Evolutionary conservation across 2,797 vertebrate species (phyloP), one percentile per base, ranked within the genome.

Genomic region (Apodemus agrarius): DNA sequence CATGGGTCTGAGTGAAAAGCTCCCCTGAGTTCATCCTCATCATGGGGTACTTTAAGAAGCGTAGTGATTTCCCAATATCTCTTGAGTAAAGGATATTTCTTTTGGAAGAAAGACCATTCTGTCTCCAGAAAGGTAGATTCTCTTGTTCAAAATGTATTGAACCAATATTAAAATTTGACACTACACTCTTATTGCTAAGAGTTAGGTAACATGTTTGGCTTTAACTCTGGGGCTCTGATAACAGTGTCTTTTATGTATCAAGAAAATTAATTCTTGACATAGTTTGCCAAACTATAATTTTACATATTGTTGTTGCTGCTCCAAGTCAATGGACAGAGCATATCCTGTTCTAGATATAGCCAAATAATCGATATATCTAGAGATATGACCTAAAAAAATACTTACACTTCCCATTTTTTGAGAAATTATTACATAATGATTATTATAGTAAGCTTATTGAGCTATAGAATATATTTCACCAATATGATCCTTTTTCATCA

Each of bases 351-450:
- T 24, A 61, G 22, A 24, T 24, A 22, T 2, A 76, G 4, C 24
- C 24, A 76, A 76, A 76, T 46, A 76, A 29, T 46, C 24, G 74
- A 46, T 29, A 46, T 29, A 61, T 93, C 46, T 81, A 94, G 52
- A 91, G 40, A 86, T 65, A 81, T 81, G 88, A 14, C 89, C 24
- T 19, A 95, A 76, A 46, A 19, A 81, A 46, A 88, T 49, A 79
- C 0, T 1, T n/a, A n/a, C n/a, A n/a, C n/a, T n/a, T 26, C 0
- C 74, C 84, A 82, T 92, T 92, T 89, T 82, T 75, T 89, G 63
- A 17, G 24, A 92, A 89, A 94, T 90, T 65, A 91, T 84, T 91
- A 74, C 57, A 21, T 12, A 82, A 5, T 10, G 78, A 92, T 43
- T 89, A 31, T 65, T n/a, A 86, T n/a, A 52, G 11, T 67, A 67